Base-by-base conservation (phyloP, 2,888 invertebrate genomes). In the Monochamus alternatus region DNA sequence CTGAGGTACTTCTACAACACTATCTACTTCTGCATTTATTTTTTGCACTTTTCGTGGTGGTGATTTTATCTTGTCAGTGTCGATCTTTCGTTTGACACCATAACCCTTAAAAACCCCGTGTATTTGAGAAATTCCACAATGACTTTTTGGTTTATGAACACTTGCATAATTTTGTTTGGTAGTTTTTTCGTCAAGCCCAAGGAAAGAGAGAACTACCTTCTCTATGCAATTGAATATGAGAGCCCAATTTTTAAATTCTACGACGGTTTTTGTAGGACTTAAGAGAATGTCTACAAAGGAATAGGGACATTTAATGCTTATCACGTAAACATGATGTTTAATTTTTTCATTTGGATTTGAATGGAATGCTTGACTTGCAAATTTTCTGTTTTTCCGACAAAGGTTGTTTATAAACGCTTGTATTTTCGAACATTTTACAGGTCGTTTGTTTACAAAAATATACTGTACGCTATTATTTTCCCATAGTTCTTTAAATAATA, bases 361-460 rank as follows among this genome's bases (percentile, higher is more conserved):
- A 14, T 32, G 32, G 38, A 7, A 44, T 12, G n/a, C 10, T 68
- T 68, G 38, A 62, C 75, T 74, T 64, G 68, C 64, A 30, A 43
- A 43, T 64, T 75, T 76, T 9, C 76, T 38, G 62, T 68, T 77
- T 64, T 77, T 81, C 52, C 85, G 85, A 51, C 91, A 84, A 30
- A 88, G 68, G 60, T 86, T 81, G 72, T 89, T 89, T 5, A 91
- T 76, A 43, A 89, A 77, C 81, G 89, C 90, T 79, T 91, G 90
- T 66, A 92, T 87, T 86, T 90, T 90, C 51, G 90, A 89, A 75
- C 90, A 91, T 65, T 87, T 81, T 3, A 94, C 86, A 59, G 90
- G 89, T 79, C 92, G 89, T 80, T 91, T 91, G 88, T 95, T 95
- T 5, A 95, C 89, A 87, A 91, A 95, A 64, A 95, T 88, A 88